These are phyloP conservation scores for Nephrocerus scutellatus DNA, from an alignment of 2,888 invertebrate genomes.

Conservation along the genomic window DNA sequence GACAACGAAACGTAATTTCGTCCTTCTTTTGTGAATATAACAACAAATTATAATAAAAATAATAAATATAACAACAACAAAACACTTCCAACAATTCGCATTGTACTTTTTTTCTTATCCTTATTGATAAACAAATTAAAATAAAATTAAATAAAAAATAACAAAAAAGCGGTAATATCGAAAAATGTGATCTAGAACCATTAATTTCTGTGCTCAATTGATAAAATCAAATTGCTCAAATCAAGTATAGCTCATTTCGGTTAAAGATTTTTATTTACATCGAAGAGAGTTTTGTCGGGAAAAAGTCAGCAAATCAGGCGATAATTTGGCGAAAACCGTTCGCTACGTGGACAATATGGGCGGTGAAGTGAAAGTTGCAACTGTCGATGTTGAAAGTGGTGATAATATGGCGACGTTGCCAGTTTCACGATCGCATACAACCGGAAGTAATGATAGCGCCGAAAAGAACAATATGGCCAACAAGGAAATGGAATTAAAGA, in stretches of 20 bases:
- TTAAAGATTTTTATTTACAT: background rate
- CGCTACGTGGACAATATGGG: conserved; percentile 36
- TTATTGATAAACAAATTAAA: background rate
- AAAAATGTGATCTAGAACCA: conserved; percentile 16
- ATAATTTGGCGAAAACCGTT: conserved; percentile 7
- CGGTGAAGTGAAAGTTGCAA: conserved; percentile 80
- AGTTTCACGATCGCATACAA: conserved; percentile 65
- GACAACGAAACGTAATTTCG: conserved; percentile 25
- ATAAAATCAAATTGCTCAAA: background rate
- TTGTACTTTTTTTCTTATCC: background rate
- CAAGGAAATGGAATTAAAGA: conserved; percentile 82
- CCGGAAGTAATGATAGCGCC: conserved; percentile 65
- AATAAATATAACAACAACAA: conserved; percentile 1
- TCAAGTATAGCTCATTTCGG: background rate
- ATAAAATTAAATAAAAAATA: background rate
- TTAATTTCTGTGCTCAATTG: conserved; percentile 4
- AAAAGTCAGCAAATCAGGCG: conserved; percentile 17
- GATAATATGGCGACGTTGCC: conserved; percentile 87
- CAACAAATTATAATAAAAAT: conserved; percentile 9
- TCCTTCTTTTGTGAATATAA: conserved; percentile 21
- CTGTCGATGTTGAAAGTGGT: conserved; percentile 78
- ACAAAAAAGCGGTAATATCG: conserved; percentile 5
- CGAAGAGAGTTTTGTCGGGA: conserved; percentile 17
- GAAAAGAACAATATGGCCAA: conserved; percentile 77
- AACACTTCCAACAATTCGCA: background rate